Percentiles rank a stretch among this genome's conserved stretches.
Evolutionary conservation across 30 jellyfish, hydroid and myxozoan species (phyloP).

Genomic region (Nemopilema nomurai): DNA sequence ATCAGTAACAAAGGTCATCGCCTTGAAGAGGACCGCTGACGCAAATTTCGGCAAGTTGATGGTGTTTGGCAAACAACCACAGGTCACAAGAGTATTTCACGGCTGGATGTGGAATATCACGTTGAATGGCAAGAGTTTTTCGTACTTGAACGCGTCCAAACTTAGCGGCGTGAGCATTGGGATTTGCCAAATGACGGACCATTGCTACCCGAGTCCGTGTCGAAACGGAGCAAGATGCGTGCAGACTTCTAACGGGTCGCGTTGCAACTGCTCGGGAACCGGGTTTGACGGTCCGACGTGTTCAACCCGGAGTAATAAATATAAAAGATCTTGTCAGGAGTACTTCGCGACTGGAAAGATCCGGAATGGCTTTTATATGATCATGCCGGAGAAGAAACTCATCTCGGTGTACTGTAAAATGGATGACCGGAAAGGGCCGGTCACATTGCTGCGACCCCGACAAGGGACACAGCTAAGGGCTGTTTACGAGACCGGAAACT

Average conservation of each 20-base stretch:
- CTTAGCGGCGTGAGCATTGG: slow-evolving; percentile 27
- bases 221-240: slow-evolving; percentile 72
- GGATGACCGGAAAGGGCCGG: slow-evolving; percentile 64
- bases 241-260: slow-evolving; percentile 54
- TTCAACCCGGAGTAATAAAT: slow-evolving; percentile 22
- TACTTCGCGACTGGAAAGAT: slow-evolving; percentile 59
- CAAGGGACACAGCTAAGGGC: slow-evolving; percentile 54
- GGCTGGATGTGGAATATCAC: slow-evolving; percentile 59
- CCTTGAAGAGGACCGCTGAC: not conserved
- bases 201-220: slow-evolving; percentile 91
- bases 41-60: not conserved
- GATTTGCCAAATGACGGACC: slow-evolving; percentile 64
- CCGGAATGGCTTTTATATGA: slow-evolving; percentile 55
- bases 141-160: slow-evolving; percentile 33
- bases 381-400: slow-evolving; percentile 59
- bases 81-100: slow-evolving; percentile 9
- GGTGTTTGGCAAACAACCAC: slow-evolving; percentile 40
- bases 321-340: slow-evolving; percentile 66
- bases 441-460: slow-evolving; percentile 49
- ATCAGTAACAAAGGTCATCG: not conserved
- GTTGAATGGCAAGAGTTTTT: slow-evolving; percentile 15
- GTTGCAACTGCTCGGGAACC: slow-evolving; percentile 75
- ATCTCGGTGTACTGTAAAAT: slow-evolving; percentile 79
- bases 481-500: slow-evolving; percentile 26
- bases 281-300: slow-evolving; percentile 65